Evolutionary conservation across 2,888 invertebrate genomes (phyloP).

Genomic region (Cryptocephalus moraei): DNA sequence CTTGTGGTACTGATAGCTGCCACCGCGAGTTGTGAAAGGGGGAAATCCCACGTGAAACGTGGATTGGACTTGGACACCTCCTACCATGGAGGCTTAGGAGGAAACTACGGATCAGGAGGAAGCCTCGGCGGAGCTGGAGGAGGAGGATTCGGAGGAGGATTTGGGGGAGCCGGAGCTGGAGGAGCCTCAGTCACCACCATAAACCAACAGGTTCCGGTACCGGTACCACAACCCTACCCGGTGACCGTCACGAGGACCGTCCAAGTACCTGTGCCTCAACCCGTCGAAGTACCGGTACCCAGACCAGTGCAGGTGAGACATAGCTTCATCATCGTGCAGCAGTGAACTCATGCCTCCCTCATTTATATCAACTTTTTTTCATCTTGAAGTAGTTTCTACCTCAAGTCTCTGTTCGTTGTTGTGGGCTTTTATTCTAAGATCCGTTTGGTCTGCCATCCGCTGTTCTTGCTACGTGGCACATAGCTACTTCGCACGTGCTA

Average conservation of each 20-base stretch:
- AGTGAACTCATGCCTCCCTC: no score
- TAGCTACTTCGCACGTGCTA: no score
- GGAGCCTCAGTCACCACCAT: slow-evolving; percentile 14
- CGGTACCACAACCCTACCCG: slow-evolving; percentile 34
- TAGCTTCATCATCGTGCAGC: not conserved
- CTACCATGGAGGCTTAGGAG: slow-evolving; percentile 4
- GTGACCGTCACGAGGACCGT: slow-evolving; percentile 40
- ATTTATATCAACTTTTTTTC: not conserved
- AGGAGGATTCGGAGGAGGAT: slow-evolving; percentile 8
- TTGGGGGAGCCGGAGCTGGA: slow-evolving; percentile 12
- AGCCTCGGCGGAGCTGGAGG: slow-evolving; percentile 10
- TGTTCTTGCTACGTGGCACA: no score
- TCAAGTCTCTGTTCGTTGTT: no score
- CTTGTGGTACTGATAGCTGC: not conserved
- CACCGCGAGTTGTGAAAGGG: not conserved
- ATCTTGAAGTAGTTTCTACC: no score
- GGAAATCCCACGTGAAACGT: not conserved
- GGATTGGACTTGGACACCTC: not conserved
- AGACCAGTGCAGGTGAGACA: slow-evolving; percentile 26
- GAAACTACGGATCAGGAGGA: slow-evolving; percentile 10
- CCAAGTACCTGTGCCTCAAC: slow-evolving; percentile 43
- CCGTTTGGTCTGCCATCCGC: no score
- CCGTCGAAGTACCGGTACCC: slow-evolving; percentile 42
- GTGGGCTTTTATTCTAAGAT: no score
- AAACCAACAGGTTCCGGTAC: slow-evolving; percentile 14